Evolutionary conservation across 2,113 vertebrate species (phyloP).

Genomic region (Cisticola juncidis): DNA sequence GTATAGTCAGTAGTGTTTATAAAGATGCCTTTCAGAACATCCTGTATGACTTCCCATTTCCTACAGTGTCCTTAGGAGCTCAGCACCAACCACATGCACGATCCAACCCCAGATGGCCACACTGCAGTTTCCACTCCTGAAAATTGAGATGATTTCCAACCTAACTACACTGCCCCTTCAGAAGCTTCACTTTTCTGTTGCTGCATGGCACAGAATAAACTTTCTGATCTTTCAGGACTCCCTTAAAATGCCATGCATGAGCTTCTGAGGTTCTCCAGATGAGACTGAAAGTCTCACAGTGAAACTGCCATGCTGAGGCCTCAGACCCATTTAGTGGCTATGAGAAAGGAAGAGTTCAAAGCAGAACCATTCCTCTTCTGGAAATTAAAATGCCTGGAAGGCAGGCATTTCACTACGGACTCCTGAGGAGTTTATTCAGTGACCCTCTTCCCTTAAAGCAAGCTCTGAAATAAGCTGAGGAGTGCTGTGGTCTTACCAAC

Average conservation of each 20-base stretch:
- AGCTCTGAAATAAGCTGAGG: neutral
- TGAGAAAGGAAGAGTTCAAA: neutral
- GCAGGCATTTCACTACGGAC: neutral
- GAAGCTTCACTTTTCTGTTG: neutral
- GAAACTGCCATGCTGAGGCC: neutral
- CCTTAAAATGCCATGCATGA: neutral
- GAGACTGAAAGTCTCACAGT: neutral
- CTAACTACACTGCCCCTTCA: neutral
- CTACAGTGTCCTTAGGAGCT: neutral
- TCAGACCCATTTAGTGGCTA: neutral
- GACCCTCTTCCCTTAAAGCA: neutral
- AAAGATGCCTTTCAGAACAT: neutral
- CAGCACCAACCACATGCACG: accelerated
- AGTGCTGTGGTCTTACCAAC: constrained; percentile 79
- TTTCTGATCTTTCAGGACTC: neutral
- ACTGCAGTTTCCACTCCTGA: neutral
- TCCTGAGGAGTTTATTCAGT: neutral
- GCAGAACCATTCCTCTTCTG: neutral
- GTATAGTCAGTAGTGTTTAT: neutral
- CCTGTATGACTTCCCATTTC: neutral
- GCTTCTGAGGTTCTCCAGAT: neutral
- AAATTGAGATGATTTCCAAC: neutral
- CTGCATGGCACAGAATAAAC: neutral
- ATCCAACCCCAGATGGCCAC: neutral
- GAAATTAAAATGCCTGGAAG: neutral